Evolutionary conservation across 92 coral and sea anemone species (phyloP).

Genomic region (Palythoa caribaeorum): DNA sequence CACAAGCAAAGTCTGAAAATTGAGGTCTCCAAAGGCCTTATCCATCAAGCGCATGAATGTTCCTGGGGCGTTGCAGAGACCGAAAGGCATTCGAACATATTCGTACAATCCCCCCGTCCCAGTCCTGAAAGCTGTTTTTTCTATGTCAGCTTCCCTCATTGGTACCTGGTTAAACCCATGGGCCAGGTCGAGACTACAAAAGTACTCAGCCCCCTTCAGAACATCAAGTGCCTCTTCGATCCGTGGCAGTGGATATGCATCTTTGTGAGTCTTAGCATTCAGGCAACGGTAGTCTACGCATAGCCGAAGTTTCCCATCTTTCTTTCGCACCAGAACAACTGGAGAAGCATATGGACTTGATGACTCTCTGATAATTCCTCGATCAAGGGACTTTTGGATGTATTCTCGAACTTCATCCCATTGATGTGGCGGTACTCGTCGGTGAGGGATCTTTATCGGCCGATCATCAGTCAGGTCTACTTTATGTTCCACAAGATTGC

Average conservation of each 20-base stretch:
- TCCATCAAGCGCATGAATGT: slow-evolving; percentile 78
- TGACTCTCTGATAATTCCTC: slow-evolving; percentile 60
- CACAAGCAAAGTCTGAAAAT: slow-evolving; percentile 65
- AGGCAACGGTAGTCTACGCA: slow-evolving; percentile 65
- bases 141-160: slow-evolving; percentile 49
- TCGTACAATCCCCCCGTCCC: slow-evolving; percentile 61
- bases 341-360: slow-evolving; percentile 73
- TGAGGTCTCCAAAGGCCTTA: slow-evolving; percentile 77
- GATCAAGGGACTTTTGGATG: slow-evolving; percentile 65
- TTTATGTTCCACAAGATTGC: slow-evolving; percentile 68
- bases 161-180: slow-evolving; percentile 70
- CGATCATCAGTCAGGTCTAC: slow-evolving; percentile 52
- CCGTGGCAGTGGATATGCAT: slow-evolving; percentile 63
- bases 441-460: slow-evolving; percentile 66
- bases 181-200: slow-evolving; percentile 70
- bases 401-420: slow-evolving; percentile 58
- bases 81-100: slow-evolving; percentile 60
- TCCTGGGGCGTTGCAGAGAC: slow-evolving; percentile 64
- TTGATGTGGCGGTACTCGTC: slow-evolving; percentile 61
- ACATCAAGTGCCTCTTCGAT: slow-evolving; percentile 69
- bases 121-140: slow-evolving; percentile 63
- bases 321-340: slow-evolving; percentile 55
- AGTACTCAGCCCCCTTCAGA: slow-evolving; percentile 61
- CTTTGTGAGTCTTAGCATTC: slow-evolving; percentile 65
- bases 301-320: slow-evolving; percentile 57